These are phyloP conservation scores for Andrena praecox DNA, from an alignment of 2,888 invertebrate genomes.

Conservation along the genomic window DNA sequence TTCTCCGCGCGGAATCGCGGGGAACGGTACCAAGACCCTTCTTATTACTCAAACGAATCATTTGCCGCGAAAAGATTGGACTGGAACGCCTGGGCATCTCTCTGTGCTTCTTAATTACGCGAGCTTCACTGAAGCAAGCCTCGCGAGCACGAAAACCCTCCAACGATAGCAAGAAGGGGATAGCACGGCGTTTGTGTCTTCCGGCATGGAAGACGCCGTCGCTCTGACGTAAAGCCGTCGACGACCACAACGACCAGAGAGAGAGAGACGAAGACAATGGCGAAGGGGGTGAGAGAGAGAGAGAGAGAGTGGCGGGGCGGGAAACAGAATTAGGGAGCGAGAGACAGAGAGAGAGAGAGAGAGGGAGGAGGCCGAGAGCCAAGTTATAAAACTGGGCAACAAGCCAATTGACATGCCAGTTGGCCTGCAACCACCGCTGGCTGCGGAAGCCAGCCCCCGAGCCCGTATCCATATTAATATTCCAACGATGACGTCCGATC, in stretches of 20 bases:
- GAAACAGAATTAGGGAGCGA: conserved; percentile 44
- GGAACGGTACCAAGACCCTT: no score
- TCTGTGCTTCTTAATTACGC: conserved; percentile 1
- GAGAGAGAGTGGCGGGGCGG: conserved; percentile 38
- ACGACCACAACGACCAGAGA: conserved; percentile 50
- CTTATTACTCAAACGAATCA: no score
- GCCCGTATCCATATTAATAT: conserved; percentile 76
- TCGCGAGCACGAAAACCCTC: conserved; percentile 9
- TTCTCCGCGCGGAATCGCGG: background rate
- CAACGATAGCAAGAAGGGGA: conserved; percentile 20
- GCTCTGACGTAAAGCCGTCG: conserved; percentile 75
- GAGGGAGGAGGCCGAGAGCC: conserved; percentile 72
- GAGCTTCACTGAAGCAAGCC: conserved; percentile 6
- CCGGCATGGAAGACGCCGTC: conserved; percentile 62
- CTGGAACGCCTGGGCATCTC: background rate
- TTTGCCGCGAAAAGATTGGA: background rate
- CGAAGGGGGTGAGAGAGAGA: conserved; percentile 28
- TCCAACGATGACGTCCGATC: conserved; percentile 78
- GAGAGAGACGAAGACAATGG: conserved; percentile 49
- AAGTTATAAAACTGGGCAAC: conserved; percentile 85
- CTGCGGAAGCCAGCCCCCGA: conserved; percentile 77
- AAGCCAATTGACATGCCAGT: conserved; percentile 85
- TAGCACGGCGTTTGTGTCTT: conserved; percentile 36
- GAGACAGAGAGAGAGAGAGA: conserved; percentile 45
- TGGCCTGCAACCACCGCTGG: conserved; percentile 82